Evolutionary conservation across 2,888 invertebrate genomes (phyloP), one percentile per base, ranked within the genome.

Genomic region (Caenorhabditis sulstoni): DNA sequence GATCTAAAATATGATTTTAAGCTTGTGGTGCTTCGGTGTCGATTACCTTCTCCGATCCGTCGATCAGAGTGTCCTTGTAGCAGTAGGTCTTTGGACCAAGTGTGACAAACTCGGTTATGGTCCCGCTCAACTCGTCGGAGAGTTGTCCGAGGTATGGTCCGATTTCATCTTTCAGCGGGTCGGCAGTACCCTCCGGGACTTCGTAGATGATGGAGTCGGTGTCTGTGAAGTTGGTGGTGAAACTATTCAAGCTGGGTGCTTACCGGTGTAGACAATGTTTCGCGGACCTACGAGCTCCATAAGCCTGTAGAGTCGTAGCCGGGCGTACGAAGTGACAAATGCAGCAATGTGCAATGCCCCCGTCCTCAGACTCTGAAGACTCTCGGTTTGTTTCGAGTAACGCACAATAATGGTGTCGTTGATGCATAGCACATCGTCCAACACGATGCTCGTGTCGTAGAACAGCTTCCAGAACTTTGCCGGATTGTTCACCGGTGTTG

Each of bases 201-300:
- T 16, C 35, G 37, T 55, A 55, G 37, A 55, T 37, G 39, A 57
- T 41, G 11, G 41, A 57, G n/a, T 57, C 57, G 41, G 57, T 57
- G 41, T 57, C 57, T 57, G 57, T 35, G 35, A 53, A 35, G 14
- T 8, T 8, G 11, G 41, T 41, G 11, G 2, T 41, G 14, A 14
- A 29, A 7, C 29, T 7, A 7, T 29, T 29, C 29, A 7, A 44
- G 3, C 4, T 47, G 18, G 16, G 3, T 3, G 3, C 3, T 47
- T 47, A 47, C 47, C 47, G 8, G 47, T 47, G 20, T 47, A 47
- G 14, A 47, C 3, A 16, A 47, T 45, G 8, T 14, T 45, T 16
- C 44, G 11, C 2, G 52, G 23, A 9, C 52, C 52, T 9, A 52
- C 52, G 3, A 8, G 3, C 52, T 53, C 53, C 53, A 35, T 53